Conservation (phyloP, 2,113 vertebrate species). For the Chloebia gouldiae region DNA sequence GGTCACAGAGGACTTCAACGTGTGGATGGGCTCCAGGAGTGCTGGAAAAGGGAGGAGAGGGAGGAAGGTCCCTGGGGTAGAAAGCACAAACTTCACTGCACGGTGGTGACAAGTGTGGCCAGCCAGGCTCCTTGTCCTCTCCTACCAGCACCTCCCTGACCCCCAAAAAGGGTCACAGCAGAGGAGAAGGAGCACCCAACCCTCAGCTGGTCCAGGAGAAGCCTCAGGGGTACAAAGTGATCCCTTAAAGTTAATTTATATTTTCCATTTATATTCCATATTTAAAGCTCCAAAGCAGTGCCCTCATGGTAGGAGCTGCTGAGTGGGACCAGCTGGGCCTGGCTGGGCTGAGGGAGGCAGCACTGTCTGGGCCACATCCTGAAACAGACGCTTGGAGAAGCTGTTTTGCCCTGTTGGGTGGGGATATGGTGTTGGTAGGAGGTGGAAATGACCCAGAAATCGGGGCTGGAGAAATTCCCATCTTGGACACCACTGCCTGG, state of each 20-base stretch:
- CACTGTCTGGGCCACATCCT: accelerated
- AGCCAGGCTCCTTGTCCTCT: neutral
- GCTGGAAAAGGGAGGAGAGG: neutral
- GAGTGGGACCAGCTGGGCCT: neutral
- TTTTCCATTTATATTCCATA: neutral
- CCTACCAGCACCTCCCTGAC: neutral
- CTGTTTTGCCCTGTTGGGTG: neutral
- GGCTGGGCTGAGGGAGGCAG: neutral
- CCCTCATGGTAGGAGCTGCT: neutral
- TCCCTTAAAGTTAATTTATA: neutral
- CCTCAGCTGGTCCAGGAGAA: neutral
- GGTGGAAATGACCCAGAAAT: neutral
- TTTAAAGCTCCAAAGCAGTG: neutral
- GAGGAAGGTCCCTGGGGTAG: neutral
- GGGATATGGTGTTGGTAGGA: neutral
- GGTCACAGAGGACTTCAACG: neutral
- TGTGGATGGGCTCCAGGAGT: neutral
- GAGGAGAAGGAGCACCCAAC: neutral
- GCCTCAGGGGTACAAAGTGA: neutral
- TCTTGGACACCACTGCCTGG: neutral
- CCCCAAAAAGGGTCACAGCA: neutral
- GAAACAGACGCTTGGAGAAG: neutral
- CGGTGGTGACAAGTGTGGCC: accelerated
- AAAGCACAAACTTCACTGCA: neutral
- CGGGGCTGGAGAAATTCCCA: neutral